Evolutionary conservation across 2,888 invertebrate genomes (phyloP), one percentile per base, ranked within the genome.

Genomic region (Leuctra nigra): DNA sequence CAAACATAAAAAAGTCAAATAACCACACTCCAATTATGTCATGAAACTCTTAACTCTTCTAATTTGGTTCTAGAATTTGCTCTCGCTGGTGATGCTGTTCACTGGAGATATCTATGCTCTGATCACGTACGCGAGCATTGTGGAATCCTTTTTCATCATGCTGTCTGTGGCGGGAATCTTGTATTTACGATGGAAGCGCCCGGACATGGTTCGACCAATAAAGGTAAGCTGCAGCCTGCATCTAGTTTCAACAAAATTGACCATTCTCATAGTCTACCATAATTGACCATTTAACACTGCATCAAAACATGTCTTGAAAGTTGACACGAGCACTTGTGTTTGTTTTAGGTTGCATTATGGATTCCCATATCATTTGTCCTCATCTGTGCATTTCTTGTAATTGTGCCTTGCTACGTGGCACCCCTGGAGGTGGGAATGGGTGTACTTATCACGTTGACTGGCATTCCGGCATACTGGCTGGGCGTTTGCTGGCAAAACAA

Each of bases 141-240:
- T 94, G 41, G 95, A 95, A 72, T 90, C 93, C 22, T 86, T 91
- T 70, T 95, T 95, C 74, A 91, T 93, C 48, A 88, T 88, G 69
- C 71, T 92, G 29, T 90, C 92, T 36, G 89, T 94, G 46, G 82
- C 85, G 59, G 93, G 91, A 1, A 81, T 95, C 60, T 72, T 95
- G 24, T 91, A 87, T 78, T 76, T 94, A 61, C 78, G 95, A 36
- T 87, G 86, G 73, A 90, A 83, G 68, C 75, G 78, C 63, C 94
- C 94, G 0, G 74, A 87, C 57, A 77, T 92, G 74, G 74, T 79
- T 1, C 77, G 95, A 64, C 94, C 94, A 36, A 95, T 95, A 59
- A 91, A 84, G 77, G 91, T 91, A 70, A 48, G 57, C 25, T n/a
- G n/a, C n/a, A n/a, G n/a, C n/a, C n/a, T n/a, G n/a, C n/a, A n/a